phyloP scores from a whole-genome alignment of 2,888 invertebrate genomes.

The Gortyna flavago region DNA sequence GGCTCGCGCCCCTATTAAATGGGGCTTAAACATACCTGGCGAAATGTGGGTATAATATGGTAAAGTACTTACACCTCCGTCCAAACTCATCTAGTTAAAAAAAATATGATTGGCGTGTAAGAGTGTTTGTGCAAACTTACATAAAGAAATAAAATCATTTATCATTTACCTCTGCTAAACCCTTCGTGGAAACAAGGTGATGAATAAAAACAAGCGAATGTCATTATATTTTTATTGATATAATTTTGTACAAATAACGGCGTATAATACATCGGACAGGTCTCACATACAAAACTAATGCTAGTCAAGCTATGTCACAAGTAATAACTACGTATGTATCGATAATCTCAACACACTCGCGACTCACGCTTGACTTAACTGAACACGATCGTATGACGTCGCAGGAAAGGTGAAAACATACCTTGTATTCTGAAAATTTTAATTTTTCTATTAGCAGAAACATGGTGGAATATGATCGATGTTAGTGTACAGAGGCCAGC shows the following conservation, averaged over 20 bases:
- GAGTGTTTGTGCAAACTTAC: too few relatives aligned
- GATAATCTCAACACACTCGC: slow-evolving; percentile 54
- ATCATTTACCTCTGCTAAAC: too few relatives aligned
- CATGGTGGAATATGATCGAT: not conserved
- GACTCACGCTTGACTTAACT: slow-evolving; percentile 30
- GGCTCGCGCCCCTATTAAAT: too few relatives aligned
- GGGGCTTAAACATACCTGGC: too few relatives aligned
- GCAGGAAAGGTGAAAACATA: not conserved
- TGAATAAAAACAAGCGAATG: slow-evolving; percentile 52
- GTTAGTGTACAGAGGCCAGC: too few relatives aligned
- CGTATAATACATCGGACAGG: slow-evolving; percentile 90
- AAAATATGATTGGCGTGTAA: too few relatives aligned
- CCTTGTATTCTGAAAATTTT: not conserved
- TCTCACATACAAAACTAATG: slow-evolving; percentile 90
- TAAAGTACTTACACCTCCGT: too few relatives aligned
- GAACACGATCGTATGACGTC: slow-evolving; percentile 26
- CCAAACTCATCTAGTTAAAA: too few relatives aligned
- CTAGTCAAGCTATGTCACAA: slow-evolving; percentile 89
- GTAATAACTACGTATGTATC: slow-evolving; percentile 77
- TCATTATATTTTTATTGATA: slow-evolving; percentile 88
- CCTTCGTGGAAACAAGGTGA: not conserved
- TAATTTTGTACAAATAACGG: slow-evolving; percentile 91
- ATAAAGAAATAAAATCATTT: too few relatives aligned
- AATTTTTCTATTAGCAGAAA: not conserved
- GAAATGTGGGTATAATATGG: too few relatives aligned